Evolutionary conservation across 2,888 invertebrate genomes (phyloP).

Genomic region (Xylota sylvarum): DNA sequence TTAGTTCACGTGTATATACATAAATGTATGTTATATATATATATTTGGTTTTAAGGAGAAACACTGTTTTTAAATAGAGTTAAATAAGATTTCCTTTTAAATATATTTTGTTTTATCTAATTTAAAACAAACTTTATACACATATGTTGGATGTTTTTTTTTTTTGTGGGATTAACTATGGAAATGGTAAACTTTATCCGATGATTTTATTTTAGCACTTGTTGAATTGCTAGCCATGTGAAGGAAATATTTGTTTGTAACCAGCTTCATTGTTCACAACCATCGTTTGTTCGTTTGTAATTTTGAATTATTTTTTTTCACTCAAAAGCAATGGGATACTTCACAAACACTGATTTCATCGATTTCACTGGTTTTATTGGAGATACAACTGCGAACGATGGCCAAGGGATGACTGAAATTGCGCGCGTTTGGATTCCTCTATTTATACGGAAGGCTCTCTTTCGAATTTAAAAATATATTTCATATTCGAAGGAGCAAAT

Average conservation of each 20-base stretch:
- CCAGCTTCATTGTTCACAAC: conserved; percentile 40
- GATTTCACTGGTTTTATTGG: conserved; percentile 12
- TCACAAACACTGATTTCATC: conserved; percentile 30
- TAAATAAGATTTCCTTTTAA: background rate
- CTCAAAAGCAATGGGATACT: background rate
- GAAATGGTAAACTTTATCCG: conserved; percentile 40
- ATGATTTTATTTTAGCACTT: conserved; percentile 34
- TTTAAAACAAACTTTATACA: background rate
- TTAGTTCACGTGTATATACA: background rate
- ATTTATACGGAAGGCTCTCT: conserved; percentile 65
- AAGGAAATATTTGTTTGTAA: background rate
- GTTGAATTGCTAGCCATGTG: conserved; percentile 40
- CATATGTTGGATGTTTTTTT: background rate
- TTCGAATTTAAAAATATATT: conserved; percentile 36
- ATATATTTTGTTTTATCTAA: conserved; percentile 1
- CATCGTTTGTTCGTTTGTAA: conserved; percentile 16
- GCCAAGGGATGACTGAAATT: conserved; percentile 75
- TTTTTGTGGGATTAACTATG: background rate
- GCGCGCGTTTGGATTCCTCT: conserved; percentile 63
- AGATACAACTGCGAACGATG: conserved; percentile 63
- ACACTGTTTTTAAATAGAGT: conserved; percentile 3
- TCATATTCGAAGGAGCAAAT: conserved; percentile 3
- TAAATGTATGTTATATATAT: background rate
- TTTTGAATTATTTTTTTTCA: conserved; percentile 9
- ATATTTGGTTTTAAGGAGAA: background rate